Evolutionary conservation across 1,140 invertebrate species (phyloP), one percentile per base, ranked within the genome.

Genomic region (Sarcophaga peregrina): DNA sequence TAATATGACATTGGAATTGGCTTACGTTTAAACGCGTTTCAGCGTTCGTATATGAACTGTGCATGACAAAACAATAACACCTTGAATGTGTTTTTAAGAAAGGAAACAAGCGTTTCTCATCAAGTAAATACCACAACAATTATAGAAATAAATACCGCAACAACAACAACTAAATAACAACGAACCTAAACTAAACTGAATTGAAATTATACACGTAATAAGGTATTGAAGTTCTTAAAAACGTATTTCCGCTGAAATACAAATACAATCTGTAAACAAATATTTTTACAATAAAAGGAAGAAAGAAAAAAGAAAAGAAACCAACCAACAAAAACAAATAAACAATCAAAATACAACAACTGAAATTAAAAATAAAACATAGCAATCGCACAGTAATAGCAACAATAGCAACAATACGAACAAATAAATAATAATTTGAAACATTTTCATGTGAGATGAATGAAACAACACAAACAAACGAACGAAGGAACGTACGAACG

Each of bases 381-480:
- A 68, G 25, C 25, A 37, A 37, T 2, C 25, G 25, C 25, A 37
- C 25, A 2, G 25, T 4, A 37, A 37, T 37, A 37, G 25, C 25
- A 37, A 37, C 25, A 37, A 37, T 37, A 37, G 25, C 25, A 37
- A 37, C 25, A 37, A 37, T 20, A 68, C 0, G 25, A 20, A 68
- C 5, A 68, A 68, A 20, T 25, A 3, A 25, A 68, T 10, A 68
- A 68, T 20, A 68, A 68, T 68, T 68, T 68, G 62, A 68, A 68
- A n/a, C 62, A 68, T n/a, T 68, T 68, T 68, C 62, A 68, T 68
- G 62, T n/a, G 20, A 68, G 62, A 68, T 68, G 62, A 68, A 68
- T 68, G 54, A 37, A 37, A 37, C 25, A 37, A 37, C 25, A 37
- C 25, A 37, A 37, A 37, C 25, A 37, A 37, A 37, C 25, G 25